Evolutionary conservation across 2,113 vertebrate genomes (phyloP).

Genomic region (Cyanoramphus novaezelandiae): DNA sequence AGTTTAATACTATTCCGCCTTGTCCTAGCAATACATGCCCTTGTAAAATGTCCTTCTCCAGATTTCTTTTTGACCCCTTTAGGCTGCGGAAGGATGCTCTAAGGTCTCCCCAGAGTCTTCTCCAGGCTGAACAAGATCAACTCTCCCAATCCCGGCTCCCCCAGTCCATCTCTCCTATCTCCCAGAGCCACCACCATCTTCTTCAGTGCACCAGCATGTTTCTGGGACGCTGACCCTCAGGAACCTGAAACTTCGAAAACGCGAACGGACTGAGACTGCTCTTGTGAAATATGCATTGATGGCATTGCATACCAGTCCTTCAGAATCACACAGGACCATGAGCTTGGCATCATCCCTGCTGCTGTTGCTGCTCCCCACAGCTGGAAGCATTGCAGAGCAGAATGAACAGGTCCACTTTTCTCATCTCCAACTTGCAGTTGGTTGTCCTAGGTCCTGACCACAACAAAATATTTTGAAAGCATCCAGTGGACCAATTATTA

Average conservation of each 20-base stretch:
- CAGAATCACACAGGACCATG: background rate
- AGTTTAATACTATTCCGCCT: background rate
- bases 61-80: background rate
- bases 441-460: background rate
- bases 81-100: background rate
- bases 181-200: background rate
- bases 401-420: background rate
- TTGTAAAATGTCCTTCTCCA: background rate
- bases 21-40: background rate
- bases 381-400: background rate
- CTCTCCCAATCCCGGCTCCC: background rate
- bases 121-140: background rate
- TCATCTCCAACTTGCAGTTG: background rate
- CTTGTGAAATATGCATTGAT: background rate
- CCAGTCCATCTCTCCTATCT: background rate
- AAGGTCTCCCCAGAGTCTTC: background rate
- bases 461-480: background rate
- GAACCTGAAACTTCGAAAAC: background rate
- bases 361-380: background rate
- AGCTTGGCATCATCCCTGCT: background rate
- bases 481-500: background rate
- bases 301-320: background rate
- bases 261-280: background rate
- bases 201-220: background rate
- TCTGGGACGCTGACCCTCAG: background rate